Conservation (phyloP, 2,888 invertebrate genomes). For the Perithous albicinctus region DNA sequence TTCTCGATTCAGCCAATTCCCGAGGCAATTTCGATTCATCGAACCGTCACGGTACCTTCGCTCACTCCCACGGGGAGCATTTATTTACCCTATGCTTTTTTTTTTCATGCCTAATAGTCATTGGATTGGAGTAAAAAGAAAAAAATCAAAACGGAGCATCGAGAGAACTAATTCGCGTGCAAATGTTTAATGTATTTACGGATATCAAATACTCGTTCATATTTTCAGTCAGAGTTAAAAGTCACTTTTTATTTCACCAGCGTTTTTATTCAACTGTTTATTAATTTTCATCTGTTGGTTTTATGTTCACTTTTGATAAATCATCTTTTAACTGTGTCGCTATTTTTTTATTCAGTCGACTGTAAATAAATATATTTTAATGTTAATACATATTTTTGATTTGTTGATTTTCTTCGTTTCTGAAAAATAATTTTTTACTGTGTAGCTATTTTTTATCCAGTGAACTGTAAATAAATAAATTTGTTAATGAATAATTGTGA, state of each 20-base stretch:
- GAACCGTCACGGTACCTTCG: slow-evolving; percentile 52
- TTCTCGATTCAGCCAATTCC: slow-evolving; percentile 68
- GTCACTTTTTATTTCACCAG: background rate
- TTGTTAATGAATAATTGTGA: no score
- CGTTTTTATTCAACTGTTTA: slow-evolving; percentile 1
- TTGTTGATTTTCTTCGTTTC: no score
- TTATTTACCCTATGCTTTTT: slow-evolving; percentile 45
- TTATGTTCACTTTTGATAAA: background rate
- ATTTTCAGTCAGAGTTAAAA: background rate
- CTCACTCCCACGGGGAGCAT: slow-evolving; percentile 57
- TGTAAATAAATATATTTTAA: no score
- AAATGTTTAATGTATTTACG: slow-evolving; percentile 17
- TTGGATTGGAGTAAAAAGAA: slow-evolving; percentile 34
- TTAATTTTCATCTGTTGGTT: background rate
- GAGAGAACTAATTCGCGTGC: slow-evolving; percentile 43
- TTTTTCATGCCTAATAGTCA: slow-evolving; percentile 23
- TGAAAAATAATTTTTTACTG: no score
- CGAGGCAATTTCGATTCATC: slow-evolving; percentile 67
- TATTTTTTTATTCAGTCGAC: background rate
- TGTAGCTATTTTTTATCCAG: no score
- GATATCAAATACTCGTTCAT: background rate
- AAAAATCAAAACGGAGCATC: background rate
- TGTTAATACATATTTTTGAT: no score
- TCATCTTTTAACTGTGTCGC: no score
- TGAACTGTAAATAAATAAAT: no score